These are phyloP conservation scores for Dasyornis broadbenti DNA, from an alignment of 2,113 vertebrate species.

Conservation along the genomic window DNA sequence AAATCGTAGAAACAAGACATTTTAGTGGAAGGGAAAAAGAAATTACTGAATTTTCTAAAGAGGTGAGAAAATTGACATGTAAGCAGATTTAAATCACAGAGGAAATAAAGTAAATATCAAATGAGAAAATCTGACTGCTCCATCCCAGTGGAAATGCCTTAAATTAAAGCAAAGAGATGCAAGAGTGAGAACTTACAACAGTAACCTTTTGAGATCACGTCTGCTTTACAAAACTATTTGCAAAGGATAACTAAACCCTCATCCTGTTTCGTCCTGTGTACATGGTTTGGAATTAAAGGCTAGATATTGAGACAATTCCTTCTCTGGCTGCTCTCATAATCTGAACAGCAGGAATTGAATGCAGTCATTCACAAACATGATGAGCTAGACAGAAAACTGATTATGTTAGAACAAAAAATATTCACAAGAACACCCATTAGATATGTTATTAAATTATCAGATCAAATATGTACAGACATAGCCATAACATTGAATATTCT, in stretches of 20 bases:
- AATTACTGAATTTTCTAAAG: background rate
- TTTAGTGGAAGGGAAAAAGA: background rate
- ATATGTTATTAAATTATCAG: background rate
- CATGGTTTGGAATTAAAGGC: background rate
- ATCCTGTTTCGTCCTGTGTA: background rate
- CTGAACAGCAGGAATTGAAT: background rate
- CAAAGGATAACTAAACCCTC: background rate
- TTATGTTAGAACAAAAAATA: background rate
- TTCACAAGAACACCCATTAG: background rate
- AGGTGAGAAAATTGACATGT: background rate
- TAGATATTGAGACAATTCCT: background rate
- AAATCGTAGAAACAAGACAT: background rate
- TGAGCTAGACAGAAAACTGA: background rate
- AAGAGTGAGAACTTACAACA: background rate
- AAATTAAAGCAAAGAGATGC: constrained; percentile 22
- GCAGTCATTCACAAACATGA: background rate
- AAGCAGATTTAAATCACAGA: constrained; percentile 25
- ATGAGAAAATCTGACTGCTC: background rate
- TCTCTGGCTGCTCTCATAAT: background rate
- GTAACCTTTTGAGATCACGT: constrained; percentile 19
- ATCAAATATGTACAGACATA: background rate
- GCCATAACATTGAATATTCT: background rate
- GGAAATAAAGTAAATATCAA: constrained; percentile 52
- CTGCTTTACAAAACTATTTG: background rate
- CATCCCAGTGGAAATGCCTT: constrained; percentile 1